Evolutionary conservation across 2,113 vertebrate species (phyloP).

Genomic region (Benitochromis conjunctus): DNA sequence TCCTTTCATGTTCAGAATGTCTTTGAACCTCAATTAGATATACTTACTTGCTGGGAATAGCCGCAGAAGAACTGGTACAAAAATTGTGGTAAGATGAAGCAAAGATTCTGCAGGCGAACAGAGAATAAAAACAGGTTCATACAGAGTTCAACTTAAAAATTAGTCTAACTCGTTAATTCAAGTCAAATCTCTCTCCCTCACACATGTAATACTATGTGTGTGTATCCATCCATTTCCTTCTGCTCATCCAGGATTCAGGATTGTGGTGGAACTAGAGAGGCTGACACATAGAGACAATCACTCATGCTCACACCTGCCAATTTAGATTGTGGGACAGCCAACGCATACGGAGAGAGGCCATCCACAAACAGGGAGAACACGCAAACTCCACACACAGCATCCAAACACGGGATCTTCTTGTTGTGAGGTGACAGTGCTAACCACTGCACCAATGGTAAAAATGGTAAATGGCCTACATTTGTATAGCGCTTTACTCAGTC

Average conservation of each 20-base stretch:
- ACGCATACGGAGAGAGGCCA: background rate
- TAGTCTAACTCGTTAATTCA: background rate
- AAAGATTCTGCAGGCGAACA: conserved; percentile 85
- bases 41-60: conserved; percentile 96
- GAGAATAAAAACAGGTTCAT: background rate
- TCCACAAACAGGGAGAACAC: background rate
- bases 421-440: background rate
- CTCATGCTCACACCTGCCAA: background rate
- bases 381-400: background rate
- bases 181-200: background rate
- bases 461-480: no score
- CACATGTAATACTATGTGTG: background rate
- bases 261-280: background rate
- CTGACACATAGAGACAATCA: background rate
- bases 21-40: conserved; percentile 20
- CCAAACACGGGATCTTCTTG: background rate
- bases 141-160: background rate
- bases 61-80: conserved; percentile 99
- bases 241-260: background rate
- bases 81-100: conserved; percentile 99
- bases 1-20: conserved; percentile 26
- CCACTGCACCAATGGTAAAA: no score
- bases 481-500: no score
- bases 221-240: background rate
- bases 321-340: background rate